A percentile compares a stretch with the other conserved stretches of the same genome.
Evolutionary conservation across 2,113 vertebrate genomes (phyloP).

Genomic region (Cyanistes caeruleus): DNA sequence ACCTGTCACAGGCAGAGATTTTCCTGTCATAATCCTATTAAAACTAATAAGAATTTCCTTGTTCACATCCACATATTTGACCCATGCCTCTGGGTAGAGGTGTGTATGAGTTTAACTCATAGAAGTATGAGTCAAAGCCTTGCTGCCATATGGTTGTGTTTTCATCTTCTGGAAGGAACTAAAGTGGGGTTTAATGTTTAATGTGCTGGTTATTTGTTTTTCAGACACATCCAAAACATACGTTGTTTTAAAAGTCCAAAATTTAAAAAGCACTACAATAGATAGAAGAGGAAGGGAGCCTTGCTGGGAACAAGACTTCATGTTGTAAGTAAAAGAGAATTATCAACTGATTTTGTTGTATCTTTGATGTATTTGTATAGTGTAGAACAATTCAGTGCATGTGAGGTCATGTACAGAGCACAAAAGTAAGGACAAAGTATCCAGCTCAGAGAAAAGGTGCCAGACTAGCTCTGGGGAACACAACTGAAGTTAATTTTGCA

Average conservation of each 20-base stretch:
- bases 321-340: slow-evolving; percentile 68
- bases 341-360: neutral
- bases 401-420: neutral
- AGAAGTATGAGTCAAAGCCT: neutral
- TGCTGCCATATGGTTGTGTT: neutral
- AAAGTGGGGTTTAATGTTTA: neutral
- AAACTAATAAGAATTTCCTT: neutral
- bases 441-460: neutral
- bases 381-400: neutral
- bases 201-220: neutral
- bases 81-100: neutral
- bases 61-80: neutral
- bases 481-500: neutral
- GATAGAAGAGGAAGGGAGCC: slow-evolving; percentile 63
- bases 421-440: neutral
- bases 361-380: neutral
- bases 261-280: slow-evolving; percentile 61
- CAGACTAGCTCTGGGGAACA: neutral
- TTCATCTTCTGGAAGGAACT: neutral
- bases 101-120: too few species aligned
- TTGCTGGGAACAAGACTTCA: slow-evolving; percentile 75
- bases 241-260: slow-evolving; percentile 72
- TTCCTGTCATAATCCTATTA: neutral
- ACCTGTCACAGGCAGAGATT: neutral
- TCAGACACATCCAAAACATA: slow-evolving; percentile 65